Evolutionary conservation across 2,888 invertebrate genomes (phyloP).

Genomic region (Pseudococcus longispinus): DNA sequence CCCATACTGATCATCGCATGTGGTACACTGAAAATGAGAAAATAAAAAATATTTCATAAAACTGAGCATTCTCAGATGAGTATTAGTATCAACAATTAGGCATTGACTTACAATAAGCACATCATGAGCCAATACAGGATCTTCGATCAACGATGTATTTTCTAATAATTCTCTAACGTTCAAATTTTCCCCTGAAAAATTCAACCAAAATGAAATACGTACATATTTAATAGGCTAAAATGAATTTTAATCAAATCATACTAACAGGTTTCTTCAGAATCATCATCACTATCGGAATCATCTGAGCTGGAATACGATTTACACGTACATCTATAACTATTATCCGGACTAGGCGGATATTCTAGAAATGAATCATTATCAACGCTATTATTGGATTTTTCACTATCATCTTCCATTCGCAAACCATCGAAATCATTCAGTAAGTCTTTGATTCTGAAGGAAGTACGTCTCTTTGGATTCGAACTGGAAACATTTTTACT

Average conservation of each 20-base stretch:
- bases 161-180: constrained; percentile 45
- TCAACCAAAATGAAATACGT: background rate
- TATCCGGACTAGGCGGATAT: background rate
- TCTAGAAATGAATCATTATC: background rate
- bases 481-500: background rate
- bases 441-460: constrained; percentile 16
- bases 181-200: constrained; percentile 28
- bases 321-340: background rate
- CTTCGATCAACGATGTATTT: constrained; percentile 46
- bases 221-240: background rate
- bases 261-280: constrained; percentile 24
- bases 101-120: constrained; percentile 22
- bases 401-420: background rate
- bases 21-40: constrained; percentile 21
- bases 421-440: background rate
- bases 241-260: background rate
- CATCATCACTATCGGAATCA: constrained; percentile 33
- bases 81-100: background rate
- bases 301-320: background rate
- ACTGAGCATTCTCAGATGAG: no score
- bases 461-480: background rate
- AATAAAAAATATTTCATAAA: background rate
- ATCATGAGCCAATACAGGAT: constrained; percentile 32
- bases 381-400: background rate
- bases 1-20: constrained; percentile 49